Evolutionary conservation across 2,113 vertebrate genomes (phyloP), one percentile per base, ranked within the genome.

Genomic region (Triplophysa siluroides): DNA sequence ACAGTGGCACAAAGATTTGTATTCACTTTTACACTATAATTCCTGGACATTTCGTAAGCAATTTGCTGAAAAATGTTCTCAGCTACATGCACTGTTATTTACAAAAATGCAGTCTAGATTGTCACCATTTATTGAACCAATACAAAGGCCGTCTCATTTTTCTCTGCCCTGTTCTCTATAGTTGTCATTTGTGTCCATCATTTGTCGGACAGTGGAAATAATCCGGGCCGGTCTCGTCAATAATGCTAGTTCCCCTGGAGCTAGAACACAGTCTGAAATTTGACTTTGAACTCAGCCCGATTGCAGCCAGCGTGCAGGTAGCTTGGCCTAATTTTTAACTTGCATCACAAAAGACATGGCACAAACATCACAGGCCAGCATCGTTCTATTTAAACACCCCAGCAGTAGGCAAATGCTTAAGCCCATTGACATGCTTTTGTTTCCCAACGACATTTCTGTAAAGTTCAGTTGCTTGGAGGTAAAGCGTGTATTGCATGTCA

Each of bases 281-380:
- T 80, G 78, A 81, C 84, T 75, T 83, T 78, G 78, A 79, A 80
- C 68, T 76, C 68, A 54, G 47, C 33, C 63, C 58, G 75, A 64
- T 67, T 43, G 50, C 63, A 68, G 61, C 65, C 50, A 16, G 41
- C 29, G 65, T 6, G 13, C 52, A 61, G 43, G 73, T 68, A 65
- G 58, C 61, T 58, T 73, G 52, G 77, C 68, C 82, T 70, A 66
- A 61, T 85, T 83, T 76, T 60, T 80, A 16, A 66, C 58, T 66
- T 33, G 9, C 21, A 56, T 33, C 78, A 80, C 21, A 65, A 80
- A 58, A 56, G 62, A 26, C 73, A 64, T 6, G 23, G 41, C 33
- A 73, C 73, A 75, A 78, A 69, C 75, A 83, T 70, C 60, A 76
- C 74, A 41, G 52, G 65, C 47, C 75, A 58, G 75, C 70, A 4